phyloP scores from a whole-genome alignment of 2,113 vertebrate genomes.

The Gracilinanus agilis region DNA sequence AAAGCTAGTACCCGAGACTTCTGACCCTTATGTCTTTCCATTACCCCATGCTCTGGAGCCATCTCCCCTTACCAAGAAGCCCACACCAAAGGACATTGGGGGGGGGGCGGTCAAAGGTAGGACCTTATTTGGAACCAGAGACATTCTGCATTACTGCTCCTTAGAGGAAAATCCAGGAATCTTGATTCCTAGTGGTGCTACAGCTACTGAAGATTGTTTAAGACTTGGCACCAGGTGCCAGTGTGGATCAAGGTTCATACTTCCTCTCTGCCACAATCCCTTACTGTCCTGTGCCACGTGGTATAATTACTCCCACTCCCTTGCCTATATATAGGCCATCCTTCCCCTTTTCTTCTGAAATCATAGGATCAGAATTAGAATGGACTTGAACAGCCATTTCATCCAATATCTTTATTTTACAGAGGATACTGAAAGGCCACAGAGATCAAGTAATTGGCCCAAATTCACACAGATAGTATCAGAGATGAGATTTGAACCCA shows the following conservation, averaged over 20 bases:
- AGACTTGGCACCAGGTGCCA: no score
- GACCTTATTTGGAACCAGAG: not conserved
- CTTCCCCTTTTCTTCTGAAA: not conserved
- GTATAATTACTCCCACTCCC: not conserved
- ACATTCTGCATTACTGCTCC: slow-evolving; percentile 4
- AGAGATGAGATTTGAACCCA: not conserved
- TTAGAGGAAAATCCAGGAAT: not conserved
- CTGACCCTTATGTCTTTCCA: not conserved
- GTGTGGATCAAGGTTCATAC: not conserved
- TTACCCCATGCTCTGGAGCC: slow-evolving; percentile 10
- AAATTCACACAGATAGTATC: not conserved
- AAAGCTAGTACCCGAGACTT: not conserved
- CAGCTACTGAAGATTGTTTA: no score
- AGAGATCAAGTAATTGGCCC: not conserved
- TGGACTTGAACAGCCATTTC: not conserved
- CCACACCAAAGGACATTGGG: not conserved
- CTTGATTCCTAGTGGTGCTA: not conserved
- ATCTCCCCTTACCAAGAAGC: slow-evolving; percentile 17
- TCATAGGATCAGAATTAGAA: not conserved
- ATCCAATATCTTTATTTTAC: not conserved
- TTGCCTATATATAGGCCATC: not conserved
- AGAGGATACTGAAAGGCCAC: not conserved
- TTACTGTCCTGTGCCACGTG: not conserved
- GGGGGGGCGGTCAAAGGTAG: slow-evolving; percentile 11
- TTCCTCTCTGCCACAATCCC: not conserved